These are phyloP conservation scores for Eristalinus sepulchralis DNA, from an alignment of 2,888 invertebrate genomes.

Conservation along the genomic window DNA sequence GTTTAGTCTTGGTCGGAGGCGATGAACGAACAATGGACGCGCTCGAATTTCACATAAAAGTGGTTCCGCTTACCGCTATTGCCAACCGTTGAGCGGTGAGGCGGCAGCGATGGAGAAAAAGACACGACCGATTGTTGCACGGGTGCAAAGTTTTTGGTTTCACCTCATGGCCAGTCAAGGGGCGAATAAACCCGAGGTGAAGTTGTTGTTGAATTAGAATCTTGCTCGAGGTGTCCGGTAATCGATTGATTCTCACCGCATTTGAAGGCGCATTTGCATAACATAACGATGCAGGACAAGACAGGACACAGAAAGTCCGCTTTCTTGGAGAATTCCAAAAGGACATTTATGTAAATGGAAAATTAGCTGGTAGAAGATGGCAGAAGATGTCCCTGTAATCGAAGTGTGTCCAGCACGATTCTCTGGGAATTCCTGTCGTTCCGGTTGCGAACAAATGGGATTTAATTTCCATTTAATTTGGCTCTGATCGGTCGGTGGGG, in stretches of 20 bases:
- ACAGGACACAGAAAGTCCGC: conserved; percentile 2
- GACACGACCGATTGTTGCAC: conserved; percentile 34
- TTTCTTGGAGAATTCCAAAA: conserved; percentile 17
- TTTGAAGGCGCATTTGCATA: conserved; percentile 49
- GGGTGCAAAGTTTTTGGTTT: conserved; percentile 34
- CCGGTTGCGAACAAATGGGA: conserved; percentile 50
- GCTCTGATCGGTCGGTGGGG: conserved; percentile 13
- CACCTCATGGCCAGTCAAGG: conserved; percentile 24
- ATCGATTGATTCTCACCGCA: conserved; percentile 53
- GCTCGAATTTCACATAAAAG: conserved; percentile 58
- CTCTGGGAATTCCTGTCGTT: conserved; percentile 57
- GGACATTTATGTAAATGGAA: conserved; percentile 55
- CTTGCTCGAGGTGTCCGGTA: conserved; percentile 10
- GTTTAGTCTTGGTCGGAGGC: conserved; percentile 15
- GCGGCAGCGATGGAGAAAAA: not conserved
- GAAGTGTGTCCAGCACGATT: conserved; percentile 33
- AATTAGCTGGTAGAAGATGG: conserved; percentile 30
- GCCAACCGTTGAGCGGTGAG: not conserved
- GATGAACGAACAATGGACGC: conserved; percentile 47
- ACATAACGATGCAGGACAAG: conserved; percentile 36
- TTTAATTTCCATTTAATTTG: conserved; percentile 64
- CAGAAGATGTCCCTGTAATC: conserved; percentile 7
- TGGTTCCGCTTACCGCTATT: conserved; percentile 50
- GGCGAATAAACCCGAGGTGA: not conserved
- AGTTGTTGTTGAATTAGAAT: conserved; percentile 25